Evolutionary conservation across 2,797 vertebrate species (phyloP), one percentile per base, ranked within the genome.

Genomic region (Xenops minutus): DNA sequence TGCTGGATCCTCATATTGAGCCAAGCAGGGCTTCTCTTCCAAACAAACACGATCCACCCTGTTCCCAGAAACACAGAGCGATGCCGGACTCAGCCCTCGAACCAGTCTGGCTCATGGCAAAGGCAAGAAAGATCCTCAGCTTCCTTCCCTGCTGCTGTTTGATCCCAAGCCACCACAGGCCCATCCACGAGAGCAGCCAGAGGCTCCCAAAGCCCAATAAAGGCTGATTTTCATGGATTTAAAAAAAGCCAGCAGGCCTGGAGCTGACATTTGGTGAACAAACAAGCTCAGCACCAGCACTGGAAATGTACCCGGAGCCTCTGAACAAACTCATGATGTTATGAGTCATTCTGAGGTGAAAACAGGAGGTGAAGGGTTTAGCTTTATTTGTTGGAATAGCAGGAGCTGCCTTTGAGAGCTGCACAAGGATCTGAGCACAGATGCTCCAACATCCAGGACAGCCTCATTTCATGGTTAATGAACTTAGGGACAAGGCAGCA

Each of bases 381-480:
- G 13, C 15, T 93, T 49, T 81, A 59, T 88, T 76, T 89, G 88
- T 34, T 83, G 59, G 48, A 94, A 79, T 24, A 76, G 88, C 77
- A 68, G 59, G 49, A 73, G 56, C 44, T 88, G 90, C 91, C 82
- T 93, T 71, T 76, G 87, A 51, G 76, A 92, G 68, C 72, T 34
- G 36, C 59, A n/a, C 87, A 21, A 0, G 1, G 32, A 54, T 43
- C 29, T 15, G 55, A 95, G 71, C 52, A 54, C 80, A 49, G 85
- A 75, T 4, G 20, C 78, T 94, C 75, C 69, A 73, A 52, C 26
- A 49, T 18, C 61, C 86, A 92, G 73, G 76, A 93, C 63, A 77
- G 67, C 11, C 87, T 88, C 62, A 93, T 96, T 96, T 96, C 73
- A 84, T 74, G 87, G 74, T 68, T 88, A 94, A 93, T 91, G 89